Percentiles rank a stretch among this genome's conserved stretches.
phyloP scores from a whole-genome alignment of 2,797 vertebrate genomes.

The Meriones psammophilus region DNA sequence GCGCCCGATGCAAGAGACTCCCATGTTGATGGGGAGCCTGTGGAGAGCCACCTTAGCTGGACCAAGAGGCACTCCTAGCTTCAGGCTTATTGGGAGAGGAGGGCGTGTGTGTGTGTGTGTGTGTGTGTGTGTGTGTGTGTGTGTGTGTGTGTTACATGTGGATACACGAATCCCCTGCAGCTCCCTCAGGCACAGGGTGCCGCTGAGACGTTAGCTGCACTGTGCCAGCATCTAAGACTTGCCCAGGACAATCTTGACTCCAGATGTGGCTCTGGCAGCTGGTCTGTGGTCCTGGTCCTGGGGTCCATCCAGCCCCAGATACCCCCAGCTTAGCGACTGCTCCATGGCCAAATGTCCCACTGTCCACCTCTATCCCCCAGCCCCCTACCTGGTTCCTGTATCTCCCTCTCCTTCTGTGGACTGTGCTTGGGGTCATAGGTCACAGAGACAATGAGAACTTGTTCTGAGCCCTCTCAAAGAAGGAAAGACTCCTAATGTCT shows the following conservation, averaged over 20 bases:
- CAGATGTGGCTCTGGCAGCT: constrained; percentile 4
- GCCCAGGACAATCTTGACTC: background rate
- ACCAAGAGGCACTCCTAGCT: background rate
- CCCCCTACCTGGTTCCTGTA: background rate
- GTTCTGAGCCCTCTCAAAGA: background rate
- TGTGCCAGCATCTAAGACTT: constrained; percentile 15
- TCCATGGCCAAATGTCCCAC: background rate
- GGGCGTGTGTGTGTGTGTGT: background rate
- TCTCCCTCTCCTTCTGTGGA: background rate
- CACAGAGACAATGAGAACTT: background rate
- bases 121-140: too few species aligned
- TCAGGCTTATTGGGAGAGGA: background rate
- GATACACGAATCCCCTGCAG: constrained; percentile 17
- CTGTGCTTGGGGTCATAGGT: background rate
- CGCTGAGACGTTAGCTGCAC: background rate
- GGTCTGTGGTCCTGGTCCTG: background rate
- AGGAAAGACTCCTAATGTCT: background rate
- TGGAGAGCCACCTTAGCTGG: background rate
- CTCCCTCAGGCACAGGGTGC: background rate
- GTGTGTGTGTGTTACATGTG: background rate
- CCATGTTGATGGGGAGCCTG: background rate
- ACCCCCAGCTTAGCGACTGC: background rate
- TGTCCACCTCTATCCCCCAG: background rate
- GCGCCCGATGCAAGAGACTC: background rate
- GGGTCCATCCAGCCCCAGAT: background rate